Percentiles rank a stretch among this genome's conserved stretches.
phyloP scores from a whole-genome alignment of 2,113 vertebrate species.

The Heliornis fulica region DNA sequence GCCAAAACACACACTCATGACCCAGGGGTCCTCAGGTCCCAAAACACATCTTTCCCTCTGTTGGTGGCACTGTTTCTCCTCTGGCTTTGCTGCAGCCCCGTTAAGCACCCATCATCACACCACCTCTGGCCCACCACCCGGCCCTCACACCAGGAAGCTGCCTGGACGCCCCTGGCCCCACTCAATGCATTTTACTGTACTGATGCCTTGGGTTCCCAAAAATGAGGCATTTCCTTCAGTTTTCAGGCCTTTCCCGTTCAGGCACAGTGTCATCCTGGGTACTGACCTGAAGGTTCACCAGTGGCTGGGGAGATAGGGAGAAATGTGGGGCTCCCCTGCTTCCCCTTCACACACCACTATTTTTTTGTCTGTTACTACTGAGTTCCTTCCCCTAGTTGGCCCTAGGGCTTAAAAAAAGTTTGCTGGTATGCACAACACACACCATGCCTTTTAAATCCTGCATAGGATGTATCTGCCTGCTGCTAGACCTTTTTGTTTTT shows the following conservation, averaged over 20 bases:
- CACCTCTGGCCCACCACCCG: neutral
- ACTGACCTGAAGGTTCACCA: accelerated
- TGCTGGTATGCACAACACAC: neutral
- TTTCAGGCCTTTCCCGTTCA: neutral
- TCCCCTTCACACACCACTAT: neutral
- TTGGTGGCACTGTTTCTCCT: neutral
- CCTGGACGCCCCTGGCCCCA: neutral
- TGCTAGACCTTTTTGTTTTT: neutral
- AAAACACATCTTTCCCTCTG: neutral
- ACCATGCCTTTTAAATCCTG: conserved; percentile 17
- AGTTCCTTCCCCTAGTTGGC: neutral
- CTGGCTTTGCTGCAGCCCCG: neutral
- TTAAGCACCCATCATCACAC: neutral
- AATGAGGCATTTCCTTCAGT: neutral
- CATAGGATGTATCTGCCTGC: neutral
- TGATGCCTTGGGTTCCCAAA: neutral
- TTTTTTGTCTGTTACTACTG: neutral
- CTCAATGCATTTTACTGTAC: neutral
- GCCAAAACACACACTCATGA: neutral
- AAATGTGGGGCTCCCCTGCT: neutral
- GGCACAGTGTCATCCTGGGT: accelerated
- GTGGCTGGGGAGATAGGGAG: neutral
- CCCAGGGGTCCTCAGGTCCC: neutral
- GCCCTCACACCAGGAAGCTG: neutral
- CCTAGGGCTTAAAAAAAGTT: neutral